Evolutionary conservation across 2,113 vertebrate genomes (phyloP).

Genomic region (Indri indri): DNA sequence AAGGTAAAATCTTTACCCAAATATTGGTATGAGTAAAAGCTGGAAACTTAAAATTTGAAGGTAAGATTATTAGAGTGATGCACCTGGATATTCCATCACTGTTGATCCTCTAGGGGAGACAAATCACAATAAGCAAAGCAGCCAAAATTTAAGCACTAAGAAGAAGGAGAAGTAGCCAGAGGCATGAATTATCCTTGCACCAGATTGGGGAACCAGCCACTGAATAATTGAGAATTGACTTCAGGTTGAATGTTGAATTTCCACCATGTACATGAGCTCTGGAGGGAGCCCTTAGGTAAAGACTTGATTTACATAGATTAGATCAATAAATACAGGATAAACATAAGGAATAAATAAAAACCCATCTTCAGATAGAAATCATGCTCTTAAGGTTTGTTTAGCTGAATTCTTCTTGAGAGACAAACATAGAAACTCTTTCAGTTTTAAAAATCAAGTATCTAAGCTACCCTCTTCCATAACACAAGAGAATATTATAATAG

Average conservation of each 20-base stretch:
- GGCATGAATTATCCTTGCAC: not conserved
- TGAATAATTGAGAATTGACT: constrained; percentile 59
- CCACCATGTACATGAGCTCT: not conserved
- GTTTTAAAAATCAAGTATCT: not conserved
- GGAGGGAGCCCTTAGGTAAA: not conserved
- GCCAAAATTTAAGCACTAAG: not conserved
- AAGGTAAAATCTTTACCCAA: not conserved
- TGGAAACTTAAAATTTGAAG: not conserved
- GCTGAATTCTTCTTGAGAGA: not conserved
- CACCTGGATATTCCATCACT: not conserved
- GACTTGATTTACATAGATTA: constrained; percentile 54
- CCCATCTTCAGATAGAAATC: not conserved
- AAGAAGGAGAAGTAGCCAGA: not conserved
- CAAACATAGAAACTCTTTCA: not conserved
- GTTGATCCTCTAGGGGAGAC: not conserved
- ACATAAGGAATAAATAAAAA: constrained; percentile 9
- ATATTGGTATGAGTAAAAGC: not conserved
- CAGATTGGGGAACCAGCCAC: not conserved
- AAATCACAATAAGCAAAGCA: not conserved
- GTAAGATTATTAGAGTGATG: not conserved
- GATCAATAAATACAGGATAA: constrained; percentile 57
- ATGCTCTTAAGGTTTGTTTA: constrained; percentile 2
- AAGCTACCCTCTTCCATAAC: not conserved
- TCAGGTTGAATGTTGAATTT: constrained; percentile 51
- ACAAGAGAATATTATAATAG: not conserved